phyloP scores from a whole-genome alignment of 2,113 vertebrate genomes.

The Coracopsis vasa region DNA sequence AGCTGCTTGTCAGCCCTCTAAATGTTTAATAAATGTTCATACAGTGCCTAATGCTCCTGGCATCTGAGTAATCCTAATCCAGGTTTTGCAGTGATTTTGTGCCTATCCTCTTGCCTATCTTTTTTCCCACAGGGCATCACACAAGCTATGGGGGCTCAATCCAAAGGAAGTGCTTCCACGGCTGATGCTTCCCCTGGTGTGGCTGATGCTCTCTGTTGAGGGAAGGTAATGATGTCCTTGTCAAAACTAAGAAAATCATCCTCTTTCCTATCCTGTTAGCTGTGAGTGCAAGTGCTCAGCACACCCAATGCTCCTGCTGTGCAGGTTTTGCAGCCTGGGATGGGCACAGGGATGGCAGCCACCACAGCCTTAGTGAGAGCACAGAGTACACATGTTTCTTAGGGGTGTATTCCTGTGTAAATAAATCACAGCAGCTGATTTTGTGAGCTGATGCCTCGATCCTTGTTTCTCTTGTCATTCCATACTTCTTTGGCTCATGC shows the following conservation, averaged over 20 bases:
- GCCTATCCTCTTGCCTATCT: background rate
- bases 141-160: background rate
- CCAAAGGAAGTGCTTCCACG: background rate
- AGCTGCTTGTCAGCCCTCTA: background rate
- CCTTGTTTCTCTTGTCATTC: background rate
- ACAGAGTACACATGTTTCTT: fast-evolving
- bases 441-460: background rate
- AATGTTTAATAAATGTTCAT: background rate
- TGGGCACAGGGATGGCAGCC: background rate
- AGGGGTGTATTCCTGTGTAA: fast-evolving
- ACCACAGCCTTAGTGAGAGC: background rate
- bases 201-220: background rate
- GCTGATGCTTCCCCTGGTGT: background rate
- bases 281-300: background rate
- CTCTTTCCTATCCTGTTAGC: background rate
- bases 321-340: background rate
- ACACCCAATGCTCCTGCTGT: background rate
- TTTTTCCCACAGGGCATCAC: background rate
- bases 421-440: background rate
- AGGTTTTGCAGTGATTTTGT: background rate
- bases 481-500: background rate
- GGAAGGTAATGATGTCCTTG: background rate
- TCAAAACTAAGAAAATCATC: background rate
- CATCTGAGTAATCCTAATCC: background rate
- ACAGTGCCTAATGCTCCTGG: background rate